phyloP scores from a whole-genome alignment of 2,888 invertebrate genomes.

The Drosophila neotestacea region DNA sequence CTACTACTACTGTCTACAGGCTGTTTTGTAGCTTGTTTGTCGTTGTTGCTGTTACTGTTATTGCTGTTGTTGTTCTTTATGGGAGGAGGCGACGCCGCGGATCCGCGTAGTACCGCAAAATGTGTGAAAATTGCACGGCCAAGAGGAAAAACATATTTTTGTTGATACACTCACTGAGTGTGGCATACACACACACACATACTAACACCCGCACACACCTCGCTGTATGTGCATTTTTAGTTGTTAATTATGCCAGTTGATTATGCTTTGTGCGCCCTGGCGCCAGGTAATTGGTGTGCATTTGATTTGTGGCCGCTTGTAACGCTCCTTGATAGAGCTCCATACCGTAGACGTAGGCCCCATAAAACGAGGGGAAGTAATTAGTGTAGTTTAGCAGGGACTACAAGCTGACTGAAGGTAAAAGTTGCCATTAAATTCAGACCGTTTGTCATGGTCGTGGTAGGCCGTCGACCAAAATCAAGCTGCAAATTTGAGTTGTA shows the following conservation, averaged over 20 bases:
- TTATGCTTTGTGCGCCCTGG: conserved; percentile 78
- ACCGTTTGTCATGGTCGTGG: conserved; percentile 17
- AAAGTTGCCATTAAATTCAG: conserved; percentile 51
- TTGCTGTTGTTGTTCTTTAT: conserved; percentile 52
- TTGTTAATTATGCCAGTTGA: conserved; percentile 79
- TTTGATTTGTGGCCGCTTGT: conserved; percentile 77
- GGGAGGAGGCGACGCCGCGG: conserved; percentile 34
- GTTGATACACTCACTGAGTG: conserved; percentile 53
- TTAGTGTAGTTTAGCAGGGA: conserved; percentile 75
- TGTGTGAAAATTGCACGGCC: conserved; percentile 78
- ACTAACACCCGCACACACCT: conserved; percentile 6
- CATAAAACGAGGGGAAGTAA: conserved; percentile 71
- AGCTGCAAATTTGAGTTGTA: not conserved
- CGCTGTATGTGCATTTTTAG: conserved; percentile 70
- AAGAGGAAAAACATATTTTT: conserved; percentile 68
- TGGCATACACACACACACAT: conserved; percentile 4
- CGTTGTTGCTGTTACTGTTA: conserved; percentile 47
- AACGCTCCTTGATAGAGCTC: conserved; percentile 66
- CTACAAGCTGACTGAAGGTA: conserved; percentile 68
- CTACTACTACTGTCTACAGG: conserved; percentile 75
- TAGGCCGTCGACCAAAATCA: not conserved
- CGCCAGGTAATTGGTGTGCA: conserved; percentile 80
- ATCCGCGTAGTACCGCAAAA: conserved; percentile 63
- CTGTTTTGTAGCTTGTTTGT: conserved; percentile 66
- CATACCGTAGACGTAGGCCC: conserved; percentile 6